Base-by-base conservation (phyloP, 2,888 invertebrate species). In the Chymomyza fuscimana region DNA sequence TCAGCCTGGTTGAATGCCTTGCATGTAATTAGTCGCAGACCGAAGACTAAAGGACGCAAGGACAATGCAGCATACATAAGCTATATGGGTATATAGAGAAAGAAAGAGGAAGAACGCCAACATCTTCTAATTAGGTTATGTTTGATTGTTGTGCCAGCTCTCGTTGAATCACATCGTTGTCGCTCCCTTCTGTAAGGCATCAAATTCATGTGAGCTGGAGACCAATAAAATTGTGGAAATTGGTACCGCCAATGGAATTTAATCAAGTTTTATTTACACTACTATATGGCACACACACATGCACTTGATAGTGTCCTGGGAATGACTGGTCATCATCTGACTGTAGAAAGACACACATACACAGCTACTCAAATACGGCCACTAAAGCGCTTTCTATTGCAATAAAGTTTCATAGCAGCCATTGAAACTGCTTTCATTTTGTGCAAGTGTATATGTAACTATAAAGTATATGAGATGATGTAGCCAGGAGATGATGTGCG, bases 221-320 rank as follows among this genome's bases (percentile, higher is more conserved):
- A 70, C 60, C 60, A 60, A 60, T 60, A 60, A 60, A 60, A 60
- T 60, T 40, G 36, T 60, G 60, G 60, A 87, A 87, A 84, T 87
- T 85, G 83, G 69, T 85, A 74, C 68, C 76, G 72, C 80, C 87
- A 87, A 87, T 84, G 83, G 87, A 85, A 84, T 84, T 84, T 84
- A 84, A 84, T 84, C 87, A 84, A 84, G 83, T 84, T 84, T 84
- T 87, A 84, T 84, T 84, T 87, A 82, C 78, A 78, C 85, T 87
- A 77, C 78, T 77, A 72, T 74, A 73, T 62, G 62, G 65, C 62
- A 36, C 22, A 64, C 40, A 63, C 29, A 25, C 54, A 66, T 56
- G 65, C 36, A 58, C 22, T 54, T 66, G 32, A 50, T 54, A 64
- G 29, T 40, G 52, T 65, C 64, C 52, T 64, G 61, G 60, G 40